phyloP scores from a whole-genome alignment of 1,140 invertebrate species.

The Heliconius eleuchia region DNA sequence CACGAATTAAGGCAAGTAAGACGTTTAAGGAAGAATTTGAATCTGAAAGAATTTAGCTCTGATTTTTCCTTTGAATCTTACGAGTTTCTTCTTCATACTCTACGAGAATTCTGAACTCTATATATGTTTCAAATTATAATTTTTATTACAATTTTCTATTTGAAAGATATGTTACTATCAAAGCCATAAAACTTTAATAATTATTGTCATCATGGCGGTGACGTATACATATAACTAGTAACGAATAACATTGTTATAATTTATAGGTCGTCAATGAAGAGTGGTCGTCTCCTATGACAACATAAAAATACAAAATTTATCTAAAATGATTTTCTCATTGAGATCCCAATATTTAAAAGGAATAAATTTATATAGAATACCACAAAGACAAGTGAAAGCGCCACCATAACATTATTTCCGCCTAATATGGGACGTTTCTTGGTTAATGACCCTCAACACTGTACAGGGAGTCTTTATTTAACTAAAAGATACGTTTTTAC shows the following conservation, averaged over 20 bases:
- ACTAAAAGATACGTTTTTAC: background rate
- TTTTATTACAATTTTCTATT: background rate
- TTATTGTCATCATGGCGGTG: background rate
- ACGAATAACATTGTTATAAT: background rate
- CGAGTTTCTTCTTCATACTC: slow-evolving; percentile 26
- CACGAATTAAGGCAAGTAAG: too few relatives aligned
- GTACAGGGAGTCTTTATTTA: background rate
- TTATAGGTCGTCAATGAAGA: too few relatives aligned
- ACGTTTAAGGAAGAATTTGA: slow-evolving; percentile 11
- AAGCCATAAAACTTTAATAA: background rate
- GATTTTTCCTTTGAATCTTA: slow-evolving; percentile 10
- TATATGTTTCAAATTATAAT: background rate
- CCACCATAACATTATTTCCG: background rate
- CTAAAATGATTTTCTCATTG: too few relatives aligned
- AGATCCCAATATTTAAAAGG: background rate
- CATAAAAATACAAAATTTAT: background rate
- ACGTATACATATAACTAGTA: background rate
- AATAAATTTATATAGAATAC: background rate
- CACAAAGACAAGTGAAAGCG: too few relatives aligned
- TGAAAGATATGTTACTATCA: too few relatives aligned
- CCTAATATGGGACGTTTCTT: background rate
- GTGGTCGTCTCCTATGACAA: background rate
- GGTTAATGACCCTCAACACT: background rate
- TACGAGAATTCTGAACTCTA: slow-evolving; percentile 25
- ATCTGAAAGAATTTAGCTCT: too few relatives aligned